Evolutionary conservation across 1,140 invertebrate genomes (phyloP).

Genomic region (Philopotamus ludificatus): DNA sequence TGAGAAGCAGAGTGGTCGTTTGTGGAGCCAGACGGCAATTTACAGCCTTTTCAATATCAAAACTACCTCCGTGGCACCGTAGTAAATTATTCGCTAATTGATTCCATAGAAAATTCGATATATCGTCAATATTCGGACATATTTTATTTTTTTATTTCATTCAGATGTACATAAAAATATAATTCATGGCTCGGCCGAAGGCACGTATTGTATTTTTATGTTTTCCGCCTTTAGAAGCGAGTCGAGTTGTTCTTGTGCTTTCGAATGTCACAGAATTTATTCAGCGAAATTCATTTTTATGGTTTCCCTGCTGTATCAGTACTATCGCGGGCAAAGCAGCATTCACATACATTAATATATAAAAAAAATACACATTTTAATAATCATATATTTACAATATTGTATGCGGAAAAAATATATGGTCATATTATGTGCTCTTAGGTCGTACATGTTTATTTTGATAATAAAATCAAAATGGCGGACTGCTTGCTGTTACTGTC

Average conservation of each 20-base stretch:
- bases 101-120: neutral
- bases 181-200: neutral
- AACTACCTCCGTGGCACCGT: neutral
- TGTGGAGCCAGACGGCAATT: too few relatives aligned
- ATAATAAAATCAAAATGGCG: too few relatives aligned
- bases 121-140: neutral
- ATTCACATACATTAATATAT: too few relatives aligned
- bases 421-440: too few relatives aligned
- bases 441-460: too few relatives aligned
- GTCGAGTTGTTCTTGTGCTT: neutral
- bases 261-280: neutral
- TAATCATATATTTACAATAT: too few relatives aligned
- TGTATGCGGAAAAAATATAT: too few relatives aligned
- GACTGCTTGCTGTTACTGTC: too few relatives aligned
- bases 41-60: too few relatives aligned
- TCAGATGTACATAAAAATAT: neutral
- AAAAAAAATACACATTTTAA: too few relatives aligned
- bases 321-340: neutral
- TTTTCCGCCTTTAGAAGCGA: neutral
- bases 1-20: neutral
- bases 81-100: neutral
- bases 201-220: neutral
- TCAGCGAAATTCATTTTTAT: neutral
- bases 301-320: neutral
- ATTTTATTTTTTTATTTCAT: too few relatives aligned